A percentile compares a stretch with the other conserved stretches of the same genome.
phyloP scores from a whole-genome alignment of 1,140 invertebrate species.

The Zophobas morio region DNA sequence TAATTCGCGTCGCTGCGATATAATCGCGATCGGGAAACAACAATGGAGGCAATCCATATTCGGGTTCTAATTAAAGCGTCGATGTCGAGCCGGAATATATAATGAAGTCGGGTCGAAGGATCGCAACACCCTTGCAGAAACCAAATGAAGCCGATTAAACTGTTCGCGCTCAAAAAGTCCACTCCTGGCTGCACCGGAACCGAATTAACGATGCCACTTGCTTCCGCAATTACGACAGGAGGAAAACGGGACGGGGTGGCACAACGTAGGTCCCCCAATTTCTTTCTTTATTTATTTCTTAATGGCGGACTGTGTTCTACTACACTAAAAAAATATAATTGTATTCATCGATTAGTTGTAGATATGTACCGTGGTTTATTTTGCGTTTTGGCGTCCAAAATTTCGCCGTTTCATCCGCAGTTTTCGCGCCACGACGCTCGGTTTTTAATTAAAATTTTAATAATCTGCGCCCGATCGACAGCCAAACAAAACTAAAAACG shows the following conservation, averaged over 20 bases:
- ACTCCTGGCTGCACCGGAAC: conserved; percentile 20
- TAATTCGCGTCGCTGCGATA: neutral
- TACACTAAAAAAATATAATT: too few relatives aligned
- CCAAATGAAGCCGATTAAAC: conserved; percentile 37
- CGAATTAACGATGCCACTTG: conserved; percentile 23
- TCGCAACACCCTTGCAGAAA: conserved; percentile 29
- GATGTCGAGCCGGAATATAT: conserved; percentile 31
- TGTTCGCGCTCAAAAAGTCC: conserved; percentile 10
- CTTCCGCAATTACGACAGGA: conserved; percentile 3
- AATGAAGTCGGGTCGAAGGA: conserved; percentile 27
- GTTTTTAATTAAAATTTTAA: too few relatives aligned
- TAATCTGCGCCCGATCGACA: too few relatives aligned
- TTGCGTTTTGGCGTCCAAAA: too few relatives aligned
- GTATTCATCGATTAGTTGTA: too few relatives aligned
- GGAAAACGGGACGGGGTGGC: too few relatives aligned
- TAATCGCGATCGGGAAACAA: conserved; percentile 1
- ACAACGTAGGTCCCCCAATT: too few relatives aligned
- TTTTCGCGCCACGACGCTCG: too few relatives aligned
- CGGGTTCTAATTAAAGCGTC: conserved; percentile 33
- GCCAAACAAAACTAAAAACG: neutral
- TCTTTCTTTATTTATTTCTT: too few relatives aligned
- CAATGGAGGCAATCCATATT: conserved; percentile 6
- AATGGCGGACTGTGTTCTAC: too few relatives aligned
- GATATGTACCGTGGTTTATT: too few relatives aligned
- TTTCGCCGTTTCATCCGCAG: too few relatives aligned